A percentile compares a stretch with the other conserved stretches of the same genome.
phyloP scores from a whole-genome alignment of 2,888 invertebrate genomes.

The Plutella xylostella region DNA sequence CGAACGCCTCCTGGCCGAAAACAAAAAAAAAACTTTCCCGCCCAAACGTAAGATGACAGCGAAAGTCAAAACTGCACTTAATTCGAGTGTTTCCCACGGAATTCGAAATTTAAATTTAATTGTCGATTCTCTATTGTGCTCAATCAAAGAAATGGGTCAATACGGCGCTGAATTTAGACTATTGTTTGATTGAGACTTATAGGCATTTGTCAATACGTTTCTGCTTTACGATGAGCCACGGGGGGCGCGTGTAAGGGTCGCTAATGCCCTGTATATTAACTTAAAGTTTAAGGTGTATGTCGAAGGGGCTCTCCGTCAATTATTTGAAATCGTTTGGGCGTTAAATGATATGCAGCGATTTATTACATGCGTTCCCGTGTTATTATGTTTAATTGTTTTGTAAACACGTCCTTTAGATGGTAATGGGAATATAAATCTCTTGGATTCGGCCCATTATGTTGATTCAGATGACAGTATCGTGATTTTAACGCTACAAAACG shows the following conservation, averaged over 20 bases:
- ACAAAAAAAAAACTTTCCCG: conserved; percentile 34
- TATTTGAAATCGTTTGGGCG: conserved; percentile 49
- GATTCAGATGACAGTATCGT: too few species aligned
- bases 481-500: too few species aligned
- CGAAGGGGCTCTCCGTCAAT: conserved; percentile 25
- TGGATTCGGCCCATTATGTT: too few species aligned
- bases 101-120: conserved; percentile 58
- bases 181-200: conserved; percentile 64
- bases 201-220: conserved; percentile 63
- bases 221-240: too few species aligned
- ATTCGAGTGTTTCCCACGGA: conserved; percentile 59
- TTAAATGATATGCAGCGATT: conserved; percentile 65
- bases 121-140: conserved; percentile 49
- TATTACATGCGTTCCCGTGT: too few species aligned
- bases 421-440: too few species aligned
- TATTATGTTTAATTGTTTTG: too few species aligned
- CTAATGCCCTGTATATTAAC: too few species aligned
- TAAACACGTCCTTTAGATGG: too few species aligned
- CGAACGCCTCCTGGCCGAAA: conserved; percentile 22
- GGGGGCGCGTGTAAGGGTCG: too few species aligned
- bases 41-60: conserved; percentile 58
- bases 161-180: conserved; percentile 35
- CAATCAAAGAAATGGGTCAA: conserved; percentile 65
- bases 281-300: too few species aligned
- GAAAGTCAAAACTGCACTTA: conserved; percentile 36